Evolutionary conservation across 37 sponge, comb jelly and placozoan species (phyloP).

Genomic region (Petrosia ficiformis): DNA sequence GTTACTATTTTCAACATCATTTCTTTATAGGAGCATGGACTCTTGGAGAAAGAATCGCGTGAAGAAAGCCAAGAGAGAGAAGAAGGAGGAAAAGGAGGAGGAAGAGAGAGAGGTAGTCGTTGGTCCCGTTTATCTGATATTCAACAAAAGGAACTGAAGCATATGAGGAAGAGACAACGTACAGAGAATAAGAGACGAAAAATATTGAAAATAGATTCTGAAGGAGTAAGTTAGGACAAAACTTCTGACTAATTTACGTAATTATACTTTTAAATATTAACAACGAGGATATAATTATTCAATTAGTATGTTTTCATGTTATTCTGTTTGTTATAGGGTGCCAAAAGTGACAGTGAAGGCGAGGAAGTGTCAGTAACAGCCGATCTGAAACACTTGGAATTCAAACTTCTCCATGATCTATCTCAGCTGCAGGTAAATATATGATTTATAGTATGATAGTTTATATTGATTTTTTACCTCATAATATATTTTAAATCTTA

Average conservation of each 20-base stretch:
- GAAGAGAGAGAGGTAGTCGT: constrained; percentile 9
- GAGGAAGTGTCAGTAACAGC: constrained; percentile 28
- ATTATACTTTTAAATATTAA: not conserved
- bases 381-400: constrained; percentile 79
- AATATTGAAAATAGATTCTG: constrained; percentile 73
- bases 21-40: constrained; percentile 40
- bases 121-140: constrained; percentile 40
- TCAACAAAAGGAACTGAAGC: constrained; percentile 54
- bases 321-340: constrained; percentile 41
- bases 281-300: not conserved
- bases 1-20: too few relatives aligned
- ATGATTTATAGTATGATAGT: not conserved
- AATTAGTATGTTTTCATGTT: constrained; percentile 1
- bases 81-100: not conserved
- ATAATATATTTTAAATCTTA: not conserved
- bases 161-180: constrained; percentile 68
- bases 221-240: constrained; percentile 70
- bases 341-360: constrained; percentile 53
- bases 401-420: constrained; percentile 79
- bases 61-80: not conserved
- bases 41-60: constrained; percentile 21
- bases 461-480: not conserved
- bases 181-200: constrained; percentile 64
- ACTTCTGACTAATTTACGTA: not conserved
- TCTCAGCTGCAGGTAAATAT: constrained; percentile 59